These are phyloP conservation scores for Dysidea cf. avara DNA, from an alignment of 37 sponge, comb jelly and placozoan species.

Conservation along the genomic window DNA sequence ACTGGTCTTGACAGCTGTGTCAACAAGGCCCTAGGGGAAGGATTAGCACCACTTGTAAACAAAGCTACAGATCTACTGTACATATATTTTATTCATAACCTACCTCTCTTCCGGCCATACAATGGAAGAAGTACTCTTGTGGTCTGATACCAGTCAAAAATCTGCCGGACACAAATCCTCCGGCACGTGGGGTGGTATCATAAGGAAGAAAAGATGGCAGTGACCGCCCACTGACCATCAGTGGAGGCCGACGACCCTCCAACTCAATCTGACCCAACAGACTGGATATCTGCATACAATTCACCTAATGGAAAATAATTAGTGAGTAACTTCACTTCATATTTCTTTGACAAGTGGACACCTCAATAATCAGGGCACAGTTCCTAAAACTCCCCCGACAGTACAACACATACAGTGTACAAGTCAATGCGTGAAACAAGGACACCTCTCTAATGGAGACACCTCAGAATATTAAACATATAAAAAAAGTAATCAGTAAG, in stretches of 20 bases:
- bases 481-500: too few species aligned
- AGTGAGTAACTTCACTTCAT: too few species aligned
- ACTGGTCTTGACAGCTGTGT: slow-evolving; percentile 99
- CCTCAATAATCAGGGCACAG: too few species aligned
- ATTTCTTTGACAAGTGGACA: too few species aligned
- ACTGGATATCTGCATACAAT: slow-evolving; percentile 96
- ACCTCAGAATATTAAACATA: too few species aligned
- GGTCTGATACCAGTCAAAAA: slow-evolving; percentile 96
- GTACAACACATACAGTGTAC: too few species aligned
- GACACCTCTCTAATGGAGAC: too few species aligned
- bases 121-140: slow-evolving; percentile 96
- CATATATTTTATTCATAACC: background rate
- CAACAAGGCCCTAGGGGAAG: slow-evolving; percentile 82
- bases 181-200: slow-evolving; percentile 81
- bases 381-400: too few species aligned
- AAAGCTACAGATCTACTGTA: background rate
- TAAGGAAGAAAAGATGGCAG: slow-evolving; percentile 92
- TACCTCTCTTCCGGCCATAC: slow-evolving; percentile 98
- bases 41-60: background rate
- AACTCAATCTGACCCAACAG: slow-evolving; percentile 98
- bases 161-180: slow-evolving; percentile 91
- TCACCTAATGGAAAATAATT: slow-evolving; percentile 63
- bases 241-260: slow-evolving; percentile 95
- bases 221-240: slow-evolving; percentile 91
- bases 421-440: too few species aligned